phyloP scores from a whole-genome alignment of 2,888 invertebrate species.

The Azorinus chamasolen region DNA sequence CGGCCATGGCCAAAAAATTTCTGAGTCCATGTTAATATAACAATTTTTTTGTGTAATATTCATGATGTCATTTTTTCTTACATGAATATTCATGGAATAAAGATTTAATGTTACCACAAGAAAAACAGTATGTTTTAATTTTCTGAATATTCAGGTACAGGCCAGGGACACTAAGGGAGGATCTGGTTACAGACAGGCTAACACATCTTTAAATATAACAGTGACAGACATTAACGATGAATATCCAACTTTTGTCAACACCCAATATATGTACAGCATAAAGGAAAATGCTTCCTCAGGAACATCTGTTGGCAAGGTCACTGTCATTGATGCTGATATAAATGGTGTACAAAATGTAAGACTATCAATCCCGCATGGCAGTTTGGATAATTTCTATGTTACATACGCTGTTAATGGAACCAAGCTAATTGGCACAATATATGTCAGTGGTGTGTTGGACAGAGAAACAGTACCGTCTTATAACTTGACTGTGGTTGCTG shows the following conservation, averaged over 20 bases:
- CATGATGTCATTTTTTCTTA: too few species aligned
- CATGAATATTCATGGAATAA: too few species aligned
- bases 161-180: constrained; percentile 29
- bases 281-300: constrained; percentile 37
- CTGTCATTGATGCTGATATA: constrained; percentile 49
- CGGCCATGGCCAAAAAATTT: too few species aligned
- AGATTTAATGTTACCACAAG: too few species aligned
- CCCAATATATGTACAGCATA: constrained; percentile 31
- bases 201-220: constrained; percentile 27
- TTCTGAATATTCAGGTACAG: constrained; percentile 10
- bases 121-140: too few species aligned
- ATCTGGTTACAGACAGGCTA: not conserved
- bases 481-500: constrained; percentile 38
- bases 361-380: constrained; percentile 54
- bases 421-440: constrained; percentile 29
- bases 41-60: too few species aligned
- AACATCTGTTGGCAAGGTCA: constrained; percentile 43
- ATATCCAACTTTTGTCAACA: constrained; percentile 42
- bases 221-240: constrained; percentile 63
- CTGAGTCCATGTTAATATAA: too few species aligned
- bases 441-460: constrained; percentile 47
- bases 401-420: constrained; percentile 38
- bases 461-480: constrained; percentile 48
- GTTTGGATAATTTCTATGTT: constrained; percentile 55
- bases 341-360: constrained; percentile 21